These are phyloP conservation scores for Coleophora flavipennella DNA, from an alignment of 2,888 invertebrate genomes.

Conservation along the genomic window DNA sequence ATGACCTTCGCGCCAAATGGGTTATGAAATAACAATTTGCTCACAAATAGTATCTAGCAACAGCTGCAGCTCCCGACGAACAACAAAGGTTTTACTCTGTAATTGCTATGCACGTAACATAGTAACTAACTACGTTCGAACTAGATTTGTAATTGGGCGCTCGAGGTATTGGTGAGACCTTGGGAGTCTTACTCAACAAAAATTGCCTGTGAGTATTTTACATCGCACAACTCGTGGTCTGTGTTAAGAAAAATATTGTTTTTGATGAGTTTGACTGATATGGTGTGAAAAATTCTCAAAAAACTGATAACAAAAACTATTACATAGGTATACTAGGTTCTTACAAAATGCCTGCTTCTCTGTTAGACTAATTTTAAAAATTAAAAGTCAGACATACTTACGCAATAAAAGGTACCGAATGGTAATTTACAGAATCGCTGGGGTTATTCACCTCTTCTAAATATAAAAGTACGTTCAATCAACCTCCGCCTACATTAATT, in stretches of 20 bases:
- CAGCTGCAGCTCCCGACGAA: conserved; percentile 22
- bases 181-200: conserved; percentile 27
- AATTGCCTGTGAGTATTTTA: conserved; percentile 19
- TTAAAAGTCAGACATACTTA: conserved; percentile 4
- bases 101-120: conserved; percentile 33
- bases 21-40: conserved; percentile 35
- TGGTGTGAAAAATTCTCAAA: too few relatives aligned
- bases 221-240: conserved; percentile 14
- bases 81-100: conserved; percentile 40
- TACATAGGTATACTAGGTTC: too few relatives aligned
- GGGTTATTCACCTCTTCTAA: conserved; percentile 43
- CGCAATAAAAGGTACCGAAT: conserved; percentile 2
- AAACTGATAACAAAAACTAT: too few relatives aligned
- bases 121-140: conserved; percentile 12
- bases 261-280: conserved; percentile 1
- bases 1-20: conserved; percentile 19
- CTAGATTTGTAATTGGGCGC: conserved; percentile 32
- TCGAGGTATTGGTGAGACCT: conserved; percentile 27
- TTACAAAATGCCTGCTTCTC: too few relatives aligned
- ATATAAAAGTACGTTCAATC: conserved; percentile 62
- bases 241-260: too few relatives aligned
- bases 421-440: too few relatives aligned
- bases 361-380: too few relatives aligned
- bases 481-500: conserved; percentile 52
- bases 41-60: conserved; percentile 24